These are phyloP conservation scores for Erythrocercus mccallii DNA, from an alignment of 2,113 vertebrate species.

Conservation along the genomic window DNA sequence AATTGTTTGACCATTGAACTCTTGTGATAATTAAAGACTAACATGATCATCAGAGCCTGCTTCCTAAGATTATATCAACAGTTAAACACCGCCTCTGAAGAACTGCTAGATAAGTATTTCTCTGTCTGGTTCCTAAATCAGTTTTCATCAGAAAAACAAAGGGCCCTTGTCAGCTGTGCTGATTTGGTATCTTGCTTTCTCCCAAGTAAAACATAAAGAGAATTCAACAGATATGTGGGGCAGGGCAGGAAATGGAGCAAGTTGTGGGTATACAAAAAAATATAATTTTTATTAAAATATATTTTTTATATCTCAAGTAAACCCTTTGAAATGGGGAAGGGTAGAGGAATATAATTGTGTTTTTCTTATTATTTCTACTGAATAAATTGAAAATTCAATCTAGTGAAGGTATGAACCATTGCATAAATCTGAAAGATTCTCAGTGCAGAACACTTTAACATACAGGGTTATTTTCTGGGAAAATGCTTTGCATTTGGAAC, in stretches of 20 bases:
- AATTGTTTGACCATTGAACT: neutral
- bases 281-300: accelerated
- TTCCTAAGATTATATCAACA: neutral
- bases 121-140: neutral
- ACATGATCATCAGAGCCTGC: neutral
- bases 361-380: neutral
- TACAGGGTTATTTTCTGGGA: neutral
- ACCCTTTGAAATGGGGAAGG: neutral
- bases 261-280: neutral
- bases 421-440: neutral
- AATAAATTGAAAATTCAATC: neutral
- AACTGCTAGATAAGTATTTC: neutral
- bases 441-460: neutral
- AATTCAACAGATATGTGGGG: neutral
- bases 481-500: neutral
- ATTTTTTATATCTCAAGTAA: neutral
- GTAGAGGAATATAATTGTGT: neutral
- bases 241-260: neutral
- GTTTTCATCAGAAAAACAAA: neutral
- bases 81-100: neutral
- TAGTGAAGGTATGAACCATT: neutral
- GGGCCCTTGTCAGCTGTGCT: neutral
- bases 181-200: neutral
- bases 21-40: neutral
- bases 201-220: neutral